phyloP scores from a whole-genome alignment of 2,797 vertebrate genomes.

The Epinephelus malabaricus region DNA sequence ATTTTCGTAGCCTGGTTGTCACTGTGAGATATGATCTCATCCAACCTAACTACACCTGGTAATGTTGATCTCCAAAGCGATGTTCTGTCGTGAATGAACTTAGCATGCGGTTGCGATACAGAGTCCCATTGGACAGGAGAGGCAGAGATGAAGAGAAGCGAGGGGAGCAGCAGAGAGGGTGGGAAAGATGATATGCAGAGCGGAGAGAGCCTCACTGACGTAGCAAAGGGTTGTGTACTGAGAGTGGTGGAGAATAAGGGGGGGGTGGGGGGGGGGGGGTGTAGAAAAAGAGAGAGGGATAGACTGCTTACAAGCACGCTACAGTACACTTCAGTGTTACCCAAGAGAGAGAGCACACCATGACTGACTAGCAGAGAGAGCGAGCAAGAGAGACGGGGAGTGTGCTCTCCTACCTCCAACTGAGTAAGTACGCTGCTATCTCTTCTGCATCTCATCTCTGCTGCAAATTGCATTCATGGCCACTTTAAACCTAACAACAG shows the following conservation, averaged over 20 bases:
- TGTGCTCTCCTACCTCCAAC: slow-evolving; percentile 83
- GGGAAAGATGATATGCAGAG: slow-evolving; percentile 75
- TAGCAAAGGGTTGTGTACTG: slow-evolving; percentile 77
- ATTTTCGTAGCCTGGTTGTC: background rate
- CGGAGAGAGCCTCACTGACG: slow-evolving; percentile 80
- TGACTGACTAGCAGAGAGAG: slow-evolving; percentile 83
- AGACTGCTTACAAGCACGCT: slow-evolving; percentile 80
- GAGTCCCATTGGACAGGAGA: slow-evolving; percentile 49
- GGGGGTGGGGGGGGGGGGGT: slow-evolving; percentile 51
- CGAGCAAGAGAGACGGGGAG: slow-evolving; percentile 73
- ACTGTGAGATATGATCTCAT: background rate
- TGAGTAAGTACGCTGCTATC: slow-evolving; percentile 84
- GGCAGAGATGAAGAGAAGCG: slow-evolving; percentile 58
- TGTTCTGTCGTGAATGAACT: slow-evolving; percentile 46
- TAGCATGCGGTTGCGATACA: slow-evolving; percentile 26
- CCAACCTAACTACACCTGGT: background rate
- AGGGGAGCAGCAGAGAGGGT: slow-evolving; percentile 61
- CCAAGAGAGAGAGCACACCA: slow-evolving; percentile 84
- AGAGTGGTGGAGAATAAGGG: slow-evolving; percentile 73
- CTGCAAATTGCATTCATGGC: slow-evolving; percentile 39
- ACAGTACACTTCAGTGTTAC: slow-evolving; percentile 87
- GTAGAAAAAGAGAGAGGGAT: slow-evolving; percentile 68
- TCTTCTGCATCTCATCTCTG: slow-evolving; percentile 56
- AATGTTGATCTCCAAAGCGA: slow-evolving; percentile 11
- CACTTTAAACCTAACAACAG: background rate